Evolutionary conservation across 2,797 vertebrate genomes (phyloP).

Genomic region (Tarsius wallacei): DNA sequence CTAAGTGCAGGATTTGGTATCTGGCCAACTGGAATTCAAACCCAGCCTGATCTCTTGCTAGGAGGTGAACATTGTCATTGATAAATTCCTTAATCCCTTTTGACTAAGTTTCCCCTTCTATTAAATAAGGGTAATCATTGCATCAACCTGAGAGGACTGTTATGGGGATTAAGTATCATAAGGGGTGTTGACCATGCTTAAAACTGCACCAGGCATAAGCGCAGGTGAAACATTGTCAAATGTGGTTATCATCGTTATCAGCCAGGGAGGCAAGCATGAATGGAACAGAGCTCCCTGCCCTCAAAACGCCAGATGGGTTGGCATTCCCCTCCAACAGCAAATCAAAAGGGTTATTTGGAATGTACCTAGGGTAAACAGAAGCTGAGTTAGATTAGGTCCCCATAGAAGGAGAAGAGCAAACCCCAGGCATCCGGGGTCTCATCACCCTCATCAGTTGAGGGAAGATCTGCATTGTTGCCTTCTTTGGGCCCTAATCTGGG

Average conservation of each 20-base stretch:
- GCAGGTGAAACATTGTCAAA: background rate
- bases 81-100: background rate
- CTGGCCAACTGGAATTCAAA: background rate
- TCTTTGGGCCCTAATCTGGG: too few relatives aligned
- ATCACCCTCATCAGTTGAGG: background rate
- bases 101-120: background rate
- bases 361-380: too few relatives aligned
- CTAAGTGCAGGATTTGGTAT: too few relatives aligned
- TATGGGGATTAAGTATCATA: constrained; percentile 8
- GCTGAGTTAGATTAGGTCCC: too few relatives aligned
- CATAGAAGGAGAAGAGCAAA: background rate
- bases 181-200: background rate
- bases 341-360: background rate
- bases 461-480: background rate
- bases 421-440: background rate
- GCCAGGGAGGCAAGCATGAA: background rate
- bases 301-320: background rate
- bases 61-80: background rate
- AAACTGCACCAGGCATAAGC: background rate
- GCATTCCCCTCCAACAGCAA: background rate
- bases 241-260: background rate
- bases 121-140: background rate
- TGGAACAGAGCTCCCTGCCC: background rate
- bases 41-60: background rate
- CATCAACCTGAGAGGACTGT: background rate